phyloP scores from a whole-genome alignment of 2,113 vertebrate species.

The Halichoeres trimaculatus region DNA sequence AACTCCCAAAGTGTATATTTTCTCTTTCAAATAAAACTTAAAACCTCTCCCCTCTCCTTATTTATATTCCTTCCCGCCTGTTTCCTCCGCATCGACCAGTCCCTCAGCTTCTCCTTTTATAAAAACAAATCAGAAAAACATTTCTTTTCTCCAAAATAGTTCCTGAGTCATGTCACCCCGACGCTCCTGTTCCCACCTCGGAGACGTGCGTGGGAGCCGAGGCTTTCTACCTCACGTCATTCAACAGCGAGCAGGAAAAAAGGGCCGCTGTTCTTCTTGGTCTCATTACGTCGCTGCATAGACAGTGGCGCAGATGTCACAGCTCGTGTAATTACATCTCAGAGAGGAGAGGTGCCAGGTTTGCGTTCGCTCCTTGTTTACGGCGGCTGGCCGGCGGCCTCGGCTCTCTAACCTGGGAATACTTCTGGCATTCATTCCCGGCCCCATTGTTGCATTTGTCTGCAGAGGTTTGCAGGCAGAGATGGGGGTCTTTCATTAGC shows the following conservation, averaged over 20 bases:
- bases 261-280: background rate
- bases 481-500: constrained; percentile 51
- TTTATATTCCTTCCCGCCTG: constrained; percentile 22
- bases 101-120: constrained; percentile 5
- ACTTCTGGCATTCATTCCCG: constrained; percentile 5
- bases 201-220: background rate
- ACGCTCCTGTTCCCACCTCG: background rate
- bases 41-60: background rate
- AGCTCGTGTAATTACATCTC: constrained; percentile 50
- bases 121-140: constrained; percentile 21
- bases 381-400: background rate
- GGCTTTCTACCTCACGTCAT: constrained; percentile 15
- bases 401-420: constrained; percentile 23
- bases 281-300: constrained; percentile 35
- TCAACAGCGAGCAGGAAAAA: constrained; percentile 4
- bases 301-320: constrained; percentile 28
- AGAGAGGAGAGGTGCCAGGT: constrained; percentile 23
- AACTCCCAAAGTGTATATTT: background rate
- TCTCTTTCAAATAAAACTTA: background rate
- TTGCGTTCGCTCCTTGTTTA: constrained; percentile 37
- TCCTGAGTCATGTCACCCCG: constrained; percentile 4
- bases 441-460: constrained; percentile 35
- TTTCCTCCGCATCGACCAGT: background rate
- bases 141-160: constrained; percentile 18
- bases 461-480: constrained; percentile 34